Conservation (phyloP, 2,797 vertebrate genomes). For the Hyperoplus immaculatus region DNA sequence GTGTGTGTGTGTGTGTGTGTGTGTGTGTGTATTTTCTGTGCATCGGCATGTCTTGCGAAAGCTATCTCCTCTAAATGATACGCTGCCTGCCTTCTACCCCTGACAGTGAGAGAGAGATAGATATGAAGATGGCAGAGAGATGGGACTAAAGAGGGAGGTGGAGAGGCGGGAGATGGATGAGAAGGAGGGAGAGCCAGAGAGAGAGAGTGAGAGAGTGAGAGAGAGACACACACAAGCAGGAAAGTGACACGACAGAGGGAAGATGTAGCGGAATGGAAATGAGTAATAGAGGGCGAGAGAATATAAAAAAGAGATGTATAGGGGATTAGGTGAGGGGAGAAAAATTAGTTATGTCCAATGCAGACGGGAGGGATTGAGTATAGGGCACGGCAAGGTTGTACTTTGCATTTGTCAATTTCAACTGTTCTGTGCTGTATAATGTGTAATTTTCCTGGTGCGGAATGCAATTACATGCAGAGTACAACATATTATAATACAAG, state of each 20-base stretch:
- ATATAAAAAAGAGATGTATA: slow-evolving; percentile 69
- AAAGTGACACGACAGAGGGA: slow-evolving; percentile 31
- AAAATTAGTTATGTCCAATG: slow-evolving; percentile 63
- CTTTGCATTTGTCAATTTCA: slow-evolving; percentile 68
- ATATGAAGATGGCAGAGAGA: slow-evolving; percentile 67
- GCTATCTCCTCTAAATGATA: slow-evolving; percentile 76
- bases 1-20: slow-evolving; percentile 26
- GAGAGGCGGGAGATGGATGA: slow-evolving; percentile 59
- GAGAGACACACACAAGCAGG: neutral
- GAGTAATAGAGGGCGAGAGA: slow-evolving; percentile 63
- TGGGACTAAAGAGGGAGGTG: slow-evolving; percentile 60
- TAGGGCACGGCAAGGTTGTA: slow-evolving; percentile 65
- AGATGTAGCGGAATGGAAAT: slow-evolving; percentile 44
- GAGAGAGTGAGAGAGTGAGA: slow-evolving; percentile 14
- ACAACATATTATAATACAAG: neutral
- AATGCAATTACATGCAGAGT: slow-evolving; percentile 24
- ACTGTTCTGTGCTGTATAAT: slow-evolving; percentile 29
- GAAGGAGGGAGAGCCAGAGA: slow-evolving; percentile 10
- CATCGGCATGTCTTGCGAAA: slow-evolving; percentile 57
- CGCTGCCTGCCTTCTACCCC: slow-evolving; percentile 66
- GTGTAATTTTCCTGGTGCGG: slow-evolving; percentile 41
- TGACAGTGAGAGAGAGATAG: slow-evolving; percentile 74
- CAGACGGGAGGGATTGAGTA: slow-evolving; percentile 56
- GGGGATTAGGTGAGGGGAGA: slow-evolving; percentile 59
- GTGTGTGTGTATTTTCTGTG: slow-evolving; percentile 7